A percentile compares a stretch with the other conserved stretches of the same genome.
Evolutionary conservation across 2,113 vertebrate genomes (phyloP).

Genomic region (Cromileptes altivelis): DNA sequence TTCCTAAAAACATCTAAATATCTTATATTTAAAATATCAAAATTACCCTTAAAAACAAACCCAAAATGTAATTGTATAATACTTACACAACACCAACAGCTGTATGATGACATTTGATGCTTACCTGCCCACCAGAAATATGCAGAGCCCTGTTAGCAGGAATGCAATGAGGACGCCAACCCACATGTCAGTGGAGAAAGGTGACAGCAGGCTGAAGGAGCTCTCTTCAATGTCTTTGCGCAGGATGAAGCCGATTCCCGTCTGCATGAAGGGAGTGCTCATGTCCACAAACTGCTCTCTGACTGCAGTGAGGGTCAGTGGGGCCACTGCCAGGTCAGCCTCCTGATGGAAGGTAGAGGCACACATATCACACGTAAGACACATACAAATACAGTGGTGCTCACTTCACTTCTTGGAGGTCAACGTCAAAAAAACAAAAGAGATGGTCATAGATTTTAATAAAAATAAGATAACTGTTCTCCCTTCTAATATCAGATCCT

Average conservation of each 20-base stretch:
- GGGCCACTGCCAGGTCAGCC: conserved; percentile 90
- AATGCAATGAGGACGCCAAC: conserved; percentile 88
- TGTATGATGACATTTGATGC: neutral
- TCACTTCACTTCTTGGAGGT: no score
- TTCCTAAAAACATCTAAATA: neutral
- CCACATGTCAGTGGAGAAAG: conserved; percentile 92
- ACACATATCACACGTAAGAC: neutral
- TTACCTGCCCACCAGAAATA: conserved; percentile 90
- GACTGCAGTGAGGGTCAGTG: conserved; percentile 85
- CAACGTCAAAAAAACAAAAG: no score
- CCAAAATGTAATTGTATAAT: no score
- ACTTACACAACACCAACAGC: no score
- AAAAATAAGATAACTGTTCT: no score
- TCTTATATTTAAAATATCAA: neutral
- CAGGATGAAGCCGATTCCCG: conserved; percentile 89
- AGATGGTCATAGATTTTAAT: no score
- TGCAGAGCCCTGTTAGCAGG: conserved; percentile 87
- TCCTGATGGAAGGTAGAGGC: conserved; percentile 78
- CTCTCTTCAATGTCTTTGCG: conserved; percentile 82
- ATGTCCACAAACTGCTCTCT: conserved; percentile 88
- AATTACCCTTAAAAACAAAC: no score
- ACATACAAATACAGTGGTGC: neutral
- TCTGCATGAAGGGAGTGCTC: conserved; percentile 91
- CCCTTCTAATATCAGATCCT: no score
- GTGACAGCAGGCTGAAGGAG: conserved; percentile 87